Base-by-base conservation (phyloP, 2,888 invertebrate species). In the Patella pellucida region DNA sequence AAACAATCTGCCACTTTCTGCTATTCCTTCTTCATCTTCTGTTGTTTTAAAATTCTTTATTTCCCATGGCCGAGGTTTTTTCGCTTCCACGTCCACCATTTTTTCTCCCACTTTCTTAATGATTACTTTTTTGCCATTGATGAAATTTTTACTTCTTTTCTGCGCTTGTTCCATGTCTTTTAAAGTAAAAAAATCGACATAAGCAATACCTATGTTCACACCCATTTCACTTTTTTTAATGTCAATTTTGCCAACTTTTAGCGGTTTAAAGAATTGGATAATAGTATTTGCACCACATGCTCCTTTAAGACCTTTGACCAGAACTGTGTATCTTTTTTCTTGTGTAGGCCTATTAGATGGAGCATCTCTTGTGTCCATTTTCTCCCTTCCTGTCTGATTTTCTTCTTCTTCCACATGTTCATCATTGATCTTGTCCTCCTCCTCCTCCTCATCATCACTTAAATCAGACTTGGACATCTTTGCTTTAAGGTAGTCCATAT, bases 111-210 rank as follows among this genome's bases (percentile, higher is more conserved):
- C 76, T 77, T 85, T 87, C 77, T 87, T 89, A 68, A 90, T 75
- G 71, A 85, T 86, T 7, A 90, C 81, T 71, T 86, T 85, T 75
- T 89, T 89, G 9, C 85, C 82, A 68, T 84, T 94, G 86, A 97
- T 93, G 89, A 97, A 96, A 87, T 96, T 95, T 91, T 95, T 96
- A 88, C 97, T 94, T 90, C 96, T 97, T 71, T 93, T 92, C 83
- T 97, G 92, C 2, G 96, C 97, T 86, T 95, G 94, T 52, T 94
- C 94, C 86, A 95, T 93, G 81, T 95, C 95, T 79, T 94, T 94
- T 87, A 97, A 95, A 4, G 94, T 94, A 90, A 95, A 94, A 86
- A 98, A 97, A 2, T 96, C 96, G n/a, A 96, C 95, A 92, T 95
- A 97, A 67, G 96, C 97, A 85, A 97, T 95, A 9, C 97, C 89